Evolutionary conservation across 2,113 vertebrate species (phyloP), one percentile per base, ranked within the genome.

Genomic region (Struthidea cinerea): DNA sequence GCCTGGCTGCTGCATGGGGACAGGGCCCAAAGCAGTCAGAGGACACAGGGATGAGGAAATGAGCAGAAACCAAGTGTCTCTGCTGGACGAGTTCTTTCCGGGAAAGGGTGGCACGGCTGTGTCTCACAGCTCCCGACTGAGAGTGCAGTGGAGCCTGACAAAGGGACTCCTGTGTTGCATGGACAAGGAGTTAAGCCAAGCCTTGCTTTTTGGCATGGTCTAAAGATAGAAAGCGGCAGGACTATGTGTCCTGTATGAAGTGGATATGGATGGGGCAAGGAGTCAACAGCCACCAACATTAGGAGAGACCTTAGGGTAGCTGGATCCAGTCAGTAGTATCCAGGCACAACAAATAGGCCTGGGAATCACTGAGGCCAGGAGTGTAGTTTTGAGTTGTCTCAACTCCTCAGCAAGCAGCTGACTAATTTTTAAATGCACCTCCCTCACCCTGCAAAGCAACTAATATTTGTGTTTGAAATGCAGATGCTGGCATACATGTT

Each of bases 401-500:
- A 79, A 1, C 39, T 61, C 35, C 61, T 63, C 55, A 47, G 49
- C 28, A 74, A 77, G 86, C 47, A 90, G 46, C 37, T 74, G 59
- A 46, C 61, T 78, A 11, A 17, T 49, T 74, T 89, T 87, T 37
- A 89, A 33, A 46, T 28, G 22, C 24, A 67, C 52, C 27, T 80
- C 21, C 57, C 52, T 93, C 41, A 59, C 56, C 22, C 44, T 84
- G n/a, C 53, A 84, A 53, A 77, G 47, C 79, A 79, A 30, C 57
- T 91, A 27, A 68, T n/a, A 5, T 26, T 83, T 95, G 61, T 96
- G 33, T 97, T 75, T 94, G 39, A 53, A 53, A 59, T 67, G 61
- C 97, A 99, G 99, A 99, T 99, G 99, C 96, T 99, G 98, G 98
- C 98, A 7, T 98, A 98, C 95, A 98, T 99, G 98, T 98, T 99